Base-by-base conservation (phyloP, 1,140 invertebrate species). In the Pseudomyrmex flavicornis region DNA sequence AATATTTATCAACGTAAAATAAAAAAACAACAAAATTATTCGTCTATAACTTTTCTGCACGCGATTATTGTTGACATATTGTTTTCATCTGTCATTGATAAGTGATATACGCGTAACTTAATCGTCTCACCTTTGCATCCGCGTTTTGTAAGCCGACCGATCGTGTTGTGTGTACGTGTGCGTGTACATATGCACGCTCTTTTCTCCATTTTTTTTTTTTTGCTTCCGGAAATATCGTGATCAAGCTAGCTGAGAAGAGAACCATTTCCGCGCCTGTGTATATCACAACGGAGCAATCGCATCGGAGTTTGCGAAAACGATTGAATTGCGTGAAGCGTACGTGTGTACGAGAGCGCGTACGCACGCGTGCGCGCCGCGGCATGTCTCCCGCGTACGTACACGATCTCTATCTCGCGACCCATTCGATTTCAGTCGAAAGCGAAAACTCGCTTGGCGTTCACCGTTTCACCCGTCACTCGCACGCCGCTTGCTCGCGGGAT, bases 391-490 rank as follows among this genome's bases (percentile, higher is more conserved):
- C 85, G 61, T 52, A 87, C 76, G 20, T 79, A 72, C 26, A 48
- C 58, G 35, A 13, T 15, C 5, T 20, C 56, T 52, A 48, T 26
- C 20, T 50, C 82, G 56, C 82, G 56, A 26, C 56, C 80, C 85
- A 89, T 90, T 91, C 90, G 84, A 91, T 91, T 90, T 89, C 87
- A 90, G 89, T 91, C 87, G 87, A 91, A 91, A 91, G 90, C 73
- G 90, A 91, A 91, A 90, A 91, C 85, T 54, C 84, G 89, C 82
- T 82, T 80, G 79, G 62, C 77, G 76, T 80, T 59, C 65, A 80
- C 74, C 44, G 74, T 68, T 66, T 54, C 56, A 62, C 62, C 61
- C 20, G 52, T 65, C 58, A 70, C 13, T 46, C 56, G 50, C 69
- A 61, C 58, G 26, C 52, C 58, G 26, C 13, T 68, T 26, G 75